phyloP scores from a whole-genome alignment of 2,888 invertebrate genomes.

The Eueremaeus valkanovi region DNA sequence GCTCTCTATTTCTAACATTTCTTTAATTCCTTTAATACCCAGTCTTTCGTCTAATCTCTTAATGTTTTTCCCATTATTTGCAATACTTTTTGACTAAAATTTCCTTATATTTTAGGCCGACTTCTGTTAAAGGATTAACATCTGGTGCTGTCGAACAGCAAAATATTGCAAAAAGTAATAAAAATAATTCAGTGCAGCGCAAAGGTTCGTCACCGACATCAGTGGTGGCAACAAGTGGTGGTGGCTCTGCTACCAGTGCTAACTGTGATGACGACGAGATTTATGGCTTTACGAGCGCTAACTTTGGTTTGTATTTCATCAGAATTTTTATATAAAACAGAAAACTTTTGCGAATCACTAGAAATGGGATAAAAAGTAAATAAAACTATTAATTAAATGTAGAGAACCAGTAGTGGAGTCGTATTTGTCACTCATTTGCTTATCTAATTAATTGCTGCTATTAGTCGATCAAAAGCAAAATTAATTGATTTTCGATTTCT shows the following conservation, averaged over 20 bases:
- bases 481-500: slow-evolving; percentile 27
- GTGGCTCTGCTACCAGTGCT: slow-evolving; percentile 8
- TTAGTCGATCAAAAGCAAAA: neutral
- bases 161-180: slow-evolving; percentile 26
- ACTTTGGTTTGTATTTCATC: slow-evolving; percentile 36
- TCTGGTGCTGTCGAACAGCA: slow-evolving; percentile 29
- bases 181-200: neutral
- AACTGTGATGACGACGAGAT: slow-evolving; percentile 39
- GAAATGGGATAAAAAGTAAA: no score
- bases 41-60: neutral
- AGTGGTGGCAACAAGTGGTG: slow-evolving; percentile 34
- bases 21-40: neutral
- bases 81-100: neutral
- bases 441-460: neutral
- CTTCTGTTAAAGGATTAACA: slow-evolving; percentile 29
- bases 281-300: slow-evolving; percentile 37
- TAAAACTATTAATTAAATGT: no score
- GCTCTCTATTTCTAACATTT: neutral
- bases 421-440: slow-evolving; percentile 21
- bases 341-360: no score
- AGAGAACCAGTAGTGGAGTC: no score
- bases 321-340: no score
- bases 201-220: slow-evolving; percentile 26
- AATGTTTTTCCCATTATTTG: neutral
- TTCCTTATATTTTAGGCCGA: slow-evolving; percentile 19